Conservation (phyloP, 2,797 vertebrate species). For the Cryptoprocta ferox region DNA sequence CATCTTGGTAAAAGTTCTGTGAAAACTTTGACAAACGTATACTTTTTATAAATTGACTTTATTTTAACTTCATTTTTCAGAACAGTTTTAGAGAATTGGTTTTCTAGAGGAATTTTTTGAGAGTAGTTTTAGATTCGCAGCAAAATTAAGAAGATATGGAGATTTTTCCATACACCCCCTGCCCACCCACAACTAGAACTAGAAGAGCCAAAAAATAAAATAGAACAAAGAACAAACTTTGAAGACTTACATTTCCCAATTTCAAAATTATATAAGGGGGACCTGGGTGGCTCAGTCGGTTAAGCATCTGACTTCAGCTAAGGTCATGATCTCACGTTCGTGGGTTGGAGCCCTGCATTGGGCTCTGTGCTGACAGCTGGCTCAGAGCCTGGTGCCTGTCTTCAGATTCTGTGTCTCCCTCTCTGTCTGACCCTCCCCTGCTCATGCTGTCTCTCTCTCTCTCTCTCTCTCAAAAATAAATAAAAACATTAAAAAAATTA, state of each 20-base stretch:
- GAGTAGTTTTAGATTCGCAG: neutral
- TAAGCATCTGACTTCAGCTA: no score
- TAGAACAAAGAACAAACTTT: neutral
- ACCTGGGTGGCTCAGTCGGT: no score
- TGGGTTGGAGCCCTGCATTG: no score
- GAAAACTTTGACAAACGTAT: neutral
- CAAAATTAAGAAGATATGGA: neutral
- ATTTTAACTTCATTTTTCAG: neutral
- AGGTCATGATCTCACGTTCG: no score
- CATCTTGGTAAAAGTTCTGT: neutral
- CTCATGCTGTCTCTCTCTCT: no score
- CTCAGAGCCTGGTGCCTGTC: no score
- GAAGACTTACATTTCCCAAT: neutral
- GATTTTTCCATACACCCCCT: neutral
- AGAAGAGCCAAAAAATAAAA: neutral
- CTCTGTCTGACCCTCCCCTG: no score
- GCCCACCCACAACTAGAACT: neutral
- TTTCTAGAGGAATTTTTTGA: neutral
- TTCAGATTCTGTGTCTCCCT: no score
- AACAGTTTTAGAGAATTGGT: neutral
- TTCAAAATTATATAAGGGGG: neutral
- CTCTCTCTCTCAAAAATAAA: no score
- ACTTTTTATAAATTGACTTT: neutral
- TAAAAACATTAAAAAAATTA: no score
- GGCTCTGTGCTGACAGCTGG: no score